Conservation (phyloP, 1,140 invertebrate species). For the Ceratina japonica region DNA sequence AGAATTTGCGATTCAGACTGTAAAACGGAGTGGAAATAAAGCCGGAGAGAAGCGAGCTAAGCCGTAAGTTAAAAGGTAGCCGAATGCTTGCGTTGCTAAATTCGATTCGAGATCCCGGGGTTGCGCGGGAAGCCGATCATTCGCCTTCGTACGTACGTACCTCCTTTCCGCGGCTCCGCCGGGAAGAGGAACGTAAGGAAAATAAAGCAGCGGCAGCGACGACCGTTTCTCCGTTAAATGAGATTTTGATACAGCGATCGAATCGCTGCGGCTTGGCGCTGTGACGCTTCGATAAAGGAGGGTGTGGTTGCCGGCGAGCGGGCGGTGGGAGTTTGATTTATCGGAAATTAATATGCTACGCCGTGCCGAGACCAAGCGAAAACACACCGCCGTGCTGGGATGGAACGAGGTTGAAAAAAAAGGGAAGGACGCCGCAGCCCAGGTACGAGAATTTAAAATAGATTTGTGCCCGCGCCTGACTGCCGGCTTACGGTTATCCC, state of each 20-base stretch:
- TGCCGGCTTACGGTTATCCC: constrained; percentile 13
- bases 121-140: constrained; percentile 9
- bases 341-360: constrained; percentile 64
- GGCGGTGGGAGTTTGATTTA: constrained; percentile 58
- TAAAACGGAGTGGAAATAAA: background rate
- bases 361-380: constrained; percentile 25
- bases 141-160: background rate
- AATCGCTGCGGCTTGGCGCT: constrained; percentile 44
- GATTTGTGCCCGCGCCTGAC: constrained; percentile 43
- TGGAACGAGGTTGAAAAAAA: background rate
- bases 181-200: constrained; percentile 5
- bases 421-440: background rate
- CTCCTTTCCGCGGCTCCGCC: background rate
- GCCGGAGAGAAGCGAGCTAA: too few relatives aligned
- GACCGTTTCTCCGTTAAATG: constrained; percentile 50
- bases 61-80: background rate
- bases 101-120: background rate
- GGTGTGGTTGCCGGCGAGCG: background rate
- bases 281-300: constrained; percentile 21
- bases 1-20: background rate
- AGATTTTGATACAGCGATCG: constrained; percentile 61
- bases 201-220: constrained; percentile 38
- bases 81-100: constrained; percentile 21
- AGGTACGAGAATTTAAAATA: constrained; percentile 61
- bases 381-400: constrained; percentile 20